A percentile compares a stretch with the other conserved stretches of the same genome.
phyloP scores from a whole-genome alignment of 2,797 vertebrate genomes.

The Serranus cabrilla region DNA sequence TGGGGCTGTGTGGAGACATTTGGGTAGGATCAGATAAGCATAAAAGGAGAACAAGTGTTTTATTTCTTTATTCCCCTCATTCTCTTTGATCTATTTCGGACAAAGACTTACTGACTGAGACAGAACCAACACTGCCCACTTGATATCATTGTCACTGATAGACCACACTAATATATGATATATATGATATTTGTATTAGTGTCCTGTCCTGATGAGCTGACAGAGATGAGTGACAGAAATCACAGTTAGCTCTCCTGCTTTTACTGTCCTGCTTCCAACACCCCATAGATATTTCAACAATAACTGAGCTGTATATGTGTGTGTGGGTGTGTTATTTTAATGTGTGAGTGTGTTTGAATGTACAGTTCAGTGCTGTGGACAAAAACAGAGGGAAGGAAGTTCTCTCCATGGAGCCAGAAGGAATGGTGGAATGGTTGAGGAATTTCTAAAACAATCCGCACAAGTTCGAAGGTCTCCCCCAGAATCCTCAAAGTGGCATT shows the following conservation, averaged over 20 bases:
- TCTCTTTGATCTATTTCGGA: constrained; percentile 24
- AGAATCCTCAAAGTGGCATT: constrained; percentile 25
- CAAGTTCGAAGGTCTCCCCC: neutral
- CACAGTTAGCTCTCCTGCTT: constrained; percentile 24
- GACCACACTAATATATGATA: neutral
- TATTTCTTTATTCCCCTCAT: constrained; percentile 8
- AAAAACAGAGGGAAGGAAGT: constrained; percentile 44
- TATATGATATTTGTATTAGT: neutral
- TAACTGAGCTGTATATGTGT: constrained; percentile 16
- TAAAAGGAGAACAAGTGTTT: constrained; percentile 24
- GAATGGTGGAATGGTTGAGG: constrained; percentile 17
- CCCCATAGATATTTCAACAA: constrained; percentile 14
- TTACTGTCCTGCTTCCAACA: constrained; percentile 1
- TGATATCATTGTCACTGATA: neutral
- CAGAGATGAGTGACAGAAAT: constrained; percentile 5
- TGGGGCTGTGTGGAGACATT: constrained; percentile 4
- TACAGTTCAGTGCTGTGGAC: constrained; percentile 4
- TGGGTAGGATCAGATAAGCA: constrained; percentile 32
- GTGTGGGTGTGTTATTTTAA: constrained; percentile 30
- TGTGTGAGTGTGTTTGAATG: constrained; percentile 15
- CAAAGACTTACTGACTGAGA: neutral
- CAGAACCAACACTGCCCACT: neutral
- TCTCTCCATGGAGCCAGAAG: constrained; percentile 7
- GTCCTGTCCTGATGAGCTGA: neutral
- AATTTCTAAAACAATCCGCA: constrained; percentile 48